Conservation (phyloP, 2,113 vertebrate species). For the Plestiodon gilberti region DNA sequence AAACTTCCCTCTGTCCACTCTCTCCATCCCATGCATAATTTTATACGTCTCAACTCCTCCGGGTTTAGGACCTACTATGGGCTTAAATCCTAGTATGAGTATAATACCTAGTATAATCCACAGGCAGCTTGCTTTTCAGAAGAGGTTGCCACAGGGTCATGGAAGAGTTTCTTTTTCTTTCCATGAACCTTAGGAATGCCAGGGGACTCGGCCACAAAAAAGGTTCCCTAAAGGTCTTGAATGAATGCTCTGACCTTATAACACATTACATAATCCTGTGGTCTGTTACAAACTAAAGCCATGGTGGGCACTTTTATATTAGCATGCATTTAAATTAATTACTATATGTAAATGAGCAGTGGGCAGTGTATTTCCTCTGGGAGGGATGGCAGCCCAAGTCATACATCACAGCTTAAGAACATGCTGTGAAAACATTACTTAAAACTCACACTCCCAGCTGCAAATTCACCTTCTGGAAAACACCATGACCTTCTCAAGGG, state of each 20-base stretch:
- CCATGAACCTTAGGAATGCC: not conserved
- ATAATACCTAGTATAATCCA: not conserved
- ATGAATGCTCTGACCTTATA: not conserved
- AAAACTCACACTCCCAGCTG: conserved; percentile 37
- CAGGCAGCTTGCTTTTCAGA: not conserved
- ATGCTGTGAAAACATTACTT: conserved; percentile 43
- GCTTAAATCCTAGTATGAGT: not conserved
- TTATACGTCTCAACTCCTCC: too few species aligned
- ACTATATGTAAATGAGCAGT: conserved; percentile 26
- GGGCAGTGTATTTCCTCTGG: not conserved
- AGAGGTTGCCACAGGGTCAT: not conserved
- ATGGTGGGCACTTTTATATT: conserved; percentile 1
- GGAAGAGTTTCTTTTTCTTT: not conserved
- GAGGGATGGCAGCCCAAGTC: conserved; percentile 9
- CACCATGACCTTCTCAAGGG: conserved; percentile 28
- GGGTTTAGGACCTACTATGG: not conserved
- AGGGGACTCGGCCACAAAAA: not conserved
- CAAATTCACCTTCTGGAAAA: conserved; percentile 48
- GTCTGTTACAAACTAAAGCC: not conserved
- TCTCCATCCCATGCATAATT: too few species aligned
- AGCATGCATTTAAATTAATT: conserved; percentile 25
- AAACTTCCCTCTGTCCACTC: too few species aligned
- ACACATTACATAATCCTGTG: not conserved
- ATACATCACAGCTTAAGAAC: not conserved
- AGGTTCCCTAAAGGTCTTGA: not conserved